Percentiles rank a stretch among this genome's conserved stretches.
Conservation (phyloP, 2,888 invertebrate species). For the Stenoptilia bipunctidactyla region DNA sequence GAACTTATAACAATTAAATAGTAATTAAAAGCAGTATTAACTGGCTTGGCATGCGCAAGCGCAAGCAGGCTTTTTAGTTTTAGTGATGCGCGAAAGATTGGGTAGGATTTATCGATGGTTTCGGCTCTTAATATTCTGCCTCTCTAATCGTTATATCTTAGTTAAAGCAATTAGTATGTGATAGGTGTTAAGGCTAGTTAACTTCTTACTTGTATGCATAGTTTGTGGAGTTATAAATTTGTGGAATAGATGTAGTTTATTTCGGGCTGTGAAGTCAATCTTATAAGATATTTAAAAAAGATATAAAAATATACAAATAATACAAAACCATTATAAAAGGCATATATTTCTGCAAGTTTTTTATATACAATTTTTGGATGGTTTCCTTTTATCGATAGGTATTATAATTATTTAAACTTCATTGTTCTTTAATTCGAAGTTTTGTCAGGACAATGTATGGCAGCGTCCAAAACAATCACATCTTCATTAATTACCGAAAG, state of each 20-base stretch:
- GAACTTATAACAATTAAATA: conserved; percentile 63
- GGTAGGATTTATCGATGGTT: conserved; percentile 2
- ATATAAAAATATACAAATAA: no score
- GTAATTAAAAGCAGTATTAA: conserved; percentile 65
- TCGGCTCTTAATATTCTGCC: no score
- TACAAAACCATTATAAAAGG: no score
- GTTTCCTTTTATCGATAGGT: no score
- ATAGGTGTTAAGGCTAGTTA: no score
- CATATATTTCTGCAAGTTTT: no score
- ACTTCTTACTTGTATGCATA: no score
- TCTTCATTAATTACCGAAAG: conserved; percentile 62
- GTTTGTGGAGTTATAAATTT: no score
- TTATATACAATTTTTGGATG: no score
- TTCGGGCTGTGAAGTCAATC: not conserved
- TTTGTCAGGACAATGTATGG: conserved; percentile 36
- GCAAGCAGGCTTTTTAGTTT: conserved; percentile 39
- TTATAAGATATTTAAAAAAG: conserved; percentile 5
- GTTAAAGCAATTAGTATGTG: no score
- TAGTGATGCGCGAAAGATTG: conserved; percentile 29
- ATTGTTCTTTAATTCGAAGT: not conserved
- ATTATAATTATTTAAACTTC: conserved; percentile 1
- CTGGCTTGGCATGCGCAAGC: conserved; percentile 43
- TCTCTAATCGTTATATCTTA: no score
- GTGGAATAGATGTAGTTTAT: no score
- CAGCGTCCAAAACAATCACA: conserved; percentile 53